Evolutionary conservation across 2,113 vertebrate genomes (phyloP).

Genomic region (Halichoeres trimaculatus): DNA sequence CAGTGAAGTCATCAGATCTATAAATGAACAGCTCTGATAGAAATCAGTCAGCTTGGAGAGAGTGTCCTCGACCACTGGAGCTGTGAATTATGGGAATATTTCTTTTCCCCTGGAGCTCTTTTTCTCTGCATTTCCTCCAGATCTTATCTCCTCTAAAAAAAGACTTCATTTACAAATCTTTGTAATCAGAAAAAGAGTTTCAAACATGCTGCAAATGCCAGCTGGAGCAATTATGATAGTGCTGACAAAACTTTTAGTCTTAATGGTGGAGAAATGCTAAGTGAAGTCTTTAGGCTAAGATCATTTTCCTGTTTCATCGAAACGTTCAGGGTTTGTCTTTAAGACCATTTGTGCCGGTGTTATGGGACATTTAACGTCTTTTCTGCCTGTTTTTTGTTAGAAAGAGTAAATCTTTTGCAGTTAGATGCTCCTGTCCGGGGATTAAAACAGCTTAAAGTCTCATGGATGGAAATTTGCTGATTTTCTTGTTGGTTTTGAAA

Average conservation of each 20-base stretch:
- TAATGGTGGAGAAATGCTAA: conserved; percentile 13
- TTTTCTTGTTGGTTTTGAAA: too few relatives aligned
- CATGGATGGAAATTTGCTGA: not conserved
- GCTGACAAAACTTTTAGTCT: conserved; percentile 9
- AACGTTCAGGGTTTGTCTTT: not conserved
- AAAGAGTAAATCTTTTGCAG: not conserved
- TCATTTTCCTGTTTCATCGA: not conserved
- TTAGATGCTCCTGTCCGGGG: not conserved
- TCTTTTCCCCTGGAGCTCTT: conserved; percentile 10
- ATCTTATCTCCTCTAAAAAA: conserved; percentile 24
- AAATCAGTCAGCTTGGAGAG: not conserved
- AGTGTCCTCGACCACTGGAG: not conserved
- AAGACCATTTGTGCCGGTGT: not conserved
- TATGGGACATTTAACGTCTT: not conserved
- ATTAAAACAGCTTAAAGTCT: conserved; percentile 2
- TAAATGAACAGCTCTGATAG: not conserved
- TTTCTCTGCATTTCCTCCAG: conserved; percentile 12
- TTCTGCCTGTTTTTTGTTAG: not conserved
- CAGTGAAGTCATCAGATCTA: too few relatives aligned
- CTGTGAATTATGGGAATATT: conserved; percentile 8
- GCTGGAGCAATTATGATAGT: not conserved
- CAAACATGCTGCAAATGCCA: not conserved
- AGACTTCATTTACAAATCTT: conserved; percentile 12
- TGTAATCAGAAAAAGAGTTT: conserved; percentile 12
- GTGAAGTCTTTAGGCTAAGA: not conserved